Percentiles rank a stretch among this genome's conserved stretches.
Evolutionary conservation across 2,888 invertebrate species (phyloP).

Genomic region (Dolichopus griseipennis): DNA sequence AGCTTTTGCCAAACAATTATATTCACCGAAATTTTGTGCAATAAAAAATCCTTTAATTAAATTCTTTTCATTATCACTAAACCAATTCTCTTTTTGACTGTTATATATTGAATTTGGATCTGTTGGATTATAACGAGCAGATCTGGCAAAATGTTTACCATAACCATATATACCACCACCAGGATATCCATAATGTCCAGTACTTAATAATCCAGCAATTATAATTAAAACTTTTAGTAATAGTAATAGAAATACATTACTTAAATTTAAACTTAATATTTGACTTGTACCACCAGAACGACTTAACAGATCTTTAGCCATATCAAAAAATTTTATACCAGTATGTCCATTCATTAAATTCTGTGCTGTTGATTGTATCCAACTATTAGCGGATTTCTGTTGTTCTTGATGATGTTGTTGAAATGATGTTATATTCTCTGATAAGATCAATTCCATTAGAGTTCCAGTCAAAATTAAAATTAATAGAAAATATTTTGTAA

Average conservation of each 20-base stretch:
- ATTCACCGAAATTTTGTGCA: slow-evolving; percentile 65
- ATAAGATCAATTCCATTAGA: neutral
- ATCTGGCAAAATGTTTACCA: slow-evolving; percentile 41
- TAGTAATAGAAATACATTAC: slow-evolving; percentile 63
- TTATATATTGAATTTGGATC: slow-evolving; percentile 37
- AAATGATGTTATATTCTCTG: neutral
- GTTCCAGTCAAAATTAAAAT: neutral
- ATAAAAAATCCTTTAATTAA: slow-evolving; percentile 47
- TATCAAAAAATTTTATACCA: slow-evolving; percentile 25
- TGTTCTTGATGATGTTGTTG: neutral
- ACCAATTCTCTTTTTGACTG: neutral
- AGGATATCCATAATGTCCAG: slow-evolving; percentile 43
- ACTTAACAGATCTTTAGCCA: slow-evolving; percentile 53
- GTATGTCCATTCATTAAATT: slow-evolving; percentile 23
- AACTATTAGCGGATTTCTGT: slow-evolving; percentile 10
- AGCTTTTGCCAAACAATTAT: slow-evolving; percentile 64
- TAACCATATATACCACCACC: slow-evolving; percentile 28
- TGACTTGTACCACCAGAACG: slow-evolving; percentile 56
- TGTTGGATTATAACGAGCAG: slow-evolving; percentile 14
- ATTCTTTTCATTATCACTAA: neutral
- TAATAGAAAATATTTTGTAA: neutral
- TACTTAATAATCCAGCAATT: slow-evolving; percentile 63
- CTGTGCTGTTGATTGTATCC: slow-evolving; percentile 22
- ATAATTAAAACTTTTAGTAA: slow-evolving; percentile 68
- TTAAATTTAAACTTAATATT: slow-evolving; percentile 64